Evolutionary conservation across 37 sponge, comb jelly and placozoan genomes (phyloP).

Genomic region (Aplysina aerophoba): DNA sequence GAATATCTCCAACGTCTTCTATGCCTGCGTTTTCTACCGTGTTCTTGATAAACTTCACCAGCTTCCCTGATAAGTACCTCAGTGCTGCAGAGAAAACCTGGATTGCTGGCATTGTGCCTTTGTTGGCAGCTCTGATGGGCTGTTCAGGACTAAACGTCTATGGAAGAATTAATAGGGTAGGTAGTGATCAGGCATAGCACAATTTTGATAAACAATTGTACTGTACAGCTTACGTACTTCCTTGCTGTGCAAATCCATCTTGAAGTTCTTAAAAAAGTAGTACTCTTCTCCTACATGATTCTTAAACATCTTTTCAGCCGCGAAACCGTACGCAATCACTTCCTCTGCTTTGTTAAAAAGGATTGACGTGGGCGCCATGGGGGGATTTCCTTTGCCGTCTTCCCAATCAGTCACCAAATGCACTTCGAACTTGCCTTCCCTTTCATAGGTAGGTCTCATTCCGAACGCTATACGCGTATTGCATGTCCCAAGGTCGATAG

Average conservation of each 20-base stretch:
- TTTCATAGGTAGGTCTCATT: background rate
- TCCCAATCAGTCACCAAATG: slow-evolving; percentile 2
- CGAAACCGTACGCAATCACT: slow-evolving; percentile 18
- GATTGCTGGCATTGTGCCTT: slow-evolving; percentile 15
- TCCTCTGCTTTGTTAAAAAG: slow-evolving; percentile 11
- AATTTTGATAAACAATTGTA: background rate
- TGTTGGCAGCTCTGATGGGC: background rate
- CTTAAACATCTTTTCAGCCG: slow-evolving; percentile 1
- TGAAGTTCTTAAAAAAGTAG: background rate
- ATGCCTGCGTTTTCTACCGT: background rate
- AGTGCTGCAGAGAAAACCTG: slow-evolving; percentile 17
- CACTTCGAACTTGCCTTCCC: background rate
- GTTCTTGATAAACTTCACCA: background rate
- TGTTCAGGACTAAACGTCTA: slow-evolving; percentile 2
- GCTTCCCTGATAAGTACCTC: background rate
- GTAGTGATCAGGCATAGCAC: background rate
- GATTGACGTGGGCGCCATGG: slow-evolving; percentile 11
- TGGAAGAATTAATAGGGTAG: background rate
- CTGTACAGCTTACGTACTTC: background rate
- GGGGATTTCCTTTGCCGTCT: background rate
- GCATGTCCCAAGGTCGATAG: slow-evolving; percentile 13
- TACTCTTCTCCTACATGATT: background rate
- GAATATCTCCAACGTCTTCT: background rate
- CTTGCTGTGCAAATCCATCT: slow-evolving; percentile 7
- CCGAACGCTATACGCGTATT: slow-evolving; percentile 24